Evolutionary conservation across 2,888 invertebrate genomes (phyloP).

Genomic region (Hydrotaea diabolus): DNA sequence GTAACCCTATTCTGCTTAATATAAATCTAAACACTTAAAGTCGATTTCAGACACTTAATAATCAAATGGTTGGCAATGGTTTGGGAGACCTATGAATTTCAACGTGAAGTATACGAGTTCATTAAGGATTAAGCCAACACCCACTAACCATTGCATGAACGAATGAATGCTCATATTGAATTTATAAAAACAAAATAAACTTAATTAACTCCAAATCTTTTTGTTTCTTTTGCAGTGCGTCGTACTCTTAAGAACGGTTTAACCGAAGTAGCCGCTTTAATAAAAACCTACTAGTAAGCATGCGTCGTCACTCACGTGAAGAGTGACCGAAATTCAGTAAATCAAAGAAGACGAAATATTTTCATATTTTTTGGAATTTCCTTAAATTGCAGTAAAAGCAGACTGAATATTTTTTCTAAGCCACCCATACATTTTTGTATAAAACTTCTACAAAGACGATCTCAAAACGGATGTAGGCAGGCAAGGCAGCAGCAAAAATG

Average conservation of each 20-base stretch:
- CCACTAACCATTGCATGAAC: conserved; percentile 4
- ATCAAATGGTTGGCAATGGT: too few relatives aligned
- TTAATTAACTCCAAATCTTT: neutral
- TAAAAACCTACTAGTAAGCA: conserved; percentile 85
- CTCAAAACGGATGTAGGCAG: conserved; percentile 59
- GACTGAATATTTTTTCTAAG: conserved; percentile 46
- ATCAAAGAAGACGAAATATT: conserved; percentile 10
- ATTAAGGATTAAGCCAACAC: neutral
- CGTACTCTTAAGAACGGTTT: conserved; percentile 91
- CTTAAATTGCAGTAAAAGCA: conserved; percentile 43
- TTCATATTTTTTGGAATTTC: conserved; percentile 3
- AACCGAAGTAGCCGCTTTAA: conserved; percentile 88
- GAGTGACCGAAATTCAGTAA: conserved; percentile 32
- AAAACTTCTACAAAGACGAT: conserved; percentile 55
- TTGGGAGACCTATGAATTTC: too few relatives aligned
- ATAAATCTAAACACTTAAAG: too few relatives aligned
- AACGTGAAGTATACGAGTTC: too few relatives aligned
- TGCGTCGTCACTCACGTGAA: neutral
- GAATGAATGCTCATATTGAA: conserved; percentile 67
- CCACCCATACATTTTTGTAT: conserved; percentile 23
- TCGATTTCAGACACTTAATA: too few relatives aligned
- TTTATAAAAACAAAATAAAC: neutral
- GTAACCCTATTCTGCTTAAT: too few relatives aligned
- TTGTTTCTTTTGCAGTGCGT: conserved; percentile 83
- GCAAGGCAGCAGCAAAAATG: conserved; percentile 21